Conservation (phyloP, 2,888 invertebrate genomes). For the Caenorhabditis sp. region DNA sequence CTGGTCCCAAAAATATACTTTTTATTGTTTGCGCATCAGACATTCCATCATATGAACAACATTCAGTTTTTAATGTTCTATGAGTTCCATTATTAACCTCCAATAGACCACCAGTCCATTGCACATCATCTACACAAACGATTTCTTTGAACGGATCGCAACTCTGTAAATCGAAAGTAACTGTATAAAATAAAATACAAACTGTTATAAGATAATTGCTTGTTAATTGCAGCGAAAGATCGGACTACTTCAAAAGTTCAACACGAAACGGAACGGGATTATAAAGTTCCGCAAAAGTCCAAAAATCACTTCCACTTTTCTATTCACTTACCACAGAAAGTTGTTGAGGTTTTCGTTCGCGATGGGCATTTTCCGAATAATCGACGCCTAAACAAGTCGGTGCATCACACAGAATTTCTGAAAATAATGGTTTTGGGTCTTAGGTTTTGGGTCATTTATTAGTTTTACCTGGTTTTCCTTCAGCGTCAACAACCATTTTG, state of each 20-base stretch:
- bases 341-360: neutral
- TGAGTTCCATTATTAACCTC: constrained; percentile 68
- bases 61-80: constrained; percentile 63
- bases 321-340: neutral
- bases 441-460: no score
- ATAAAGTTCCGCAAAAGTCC: neutral
- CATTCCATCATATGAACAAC: constrained; percentile 61
- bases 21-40: constrained; percentile 47
- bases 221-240: neutral
- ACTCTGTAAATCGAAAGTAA: constrained; percentile 35
- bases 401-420: constrained; percentile 54
- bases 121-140: constrained; percentile 54
- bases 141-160: constrained; percentile 50
- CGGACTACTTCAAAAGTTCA: constrained; percentile 1
- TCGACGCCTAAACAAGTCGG: constrained; percentile 55
- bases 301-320: neutral
- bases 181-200: neutral
- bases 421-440: no score
- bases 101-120: constrained; percentile 65
- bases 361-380: neutral
- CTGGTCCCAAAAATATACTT: constrained; percentile 57
- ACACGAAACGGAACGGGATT: neutral
- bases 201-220: neutral
- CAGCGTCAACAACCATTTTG: constrained; percentile 48
- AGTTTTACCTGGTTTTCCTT: constrained; percentile 57